Evolutionary conservation across 2,888 invertebrate species (phyloP), one percentile per base, ranked within the genome.

Genomic region (Gisinianus flammeolus): DNA sequence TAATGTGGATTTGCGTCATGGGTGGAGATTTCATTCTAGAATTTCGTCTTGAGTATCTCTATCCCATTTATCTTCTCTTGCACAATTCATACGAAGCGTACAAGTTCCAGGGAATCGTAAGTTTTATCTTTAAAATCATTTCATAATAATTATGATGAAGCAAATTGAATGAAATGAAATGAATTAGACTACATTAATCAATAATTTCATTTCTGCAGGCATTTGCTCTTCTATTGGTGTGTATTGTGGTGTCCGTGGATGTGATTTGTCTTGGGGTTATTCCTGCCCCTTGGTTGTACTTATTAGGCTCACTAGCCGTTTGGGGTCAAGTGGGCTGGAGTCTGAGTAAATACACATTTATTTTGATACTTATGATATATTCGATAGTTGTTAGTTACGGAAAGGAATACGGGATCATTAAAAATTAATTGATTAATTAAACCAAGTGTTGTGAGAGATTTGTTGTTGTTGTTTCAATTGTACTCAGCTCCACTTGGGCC

Each of bases 1-100:
- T 85, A 74, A 81, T 85, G 76, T 85, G 83, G 83, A 82, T 85
- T 79, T 83, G 83, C 82, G 83, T 85, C 79, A 85, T 85, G 83
- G 85, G 83, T 44, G 83, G 85, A 77, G 83, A 85, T 79, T 85
- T 83, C 69, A 79, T 85, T 76, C 79, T 85, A 68, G 85, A 83
- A 77, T 85, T 85, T 81, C 83, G 85, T 75, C 79, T 85, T 74
- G 85, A 85, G 77, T 85, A 85, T 74, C 82, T 85, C 22, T 85
- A 85, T 75, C 85, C 85, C 62, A 84, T 85, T 82, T 85, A 85
- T 80, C 80, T 85, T 74, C 81, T 85, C 52, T 72, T 85, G 77
- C 85, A 85, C 79, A 85, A 85, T 72, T 82, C 83, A 24, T 85
- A 85, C 71, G 85, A 85, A 77, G 85, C 83, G 66, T 85, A 84